phyloP scores from a whole-genome alignment of 2,797 vertebrate species.

The Pelobates cultripes region DNA sequence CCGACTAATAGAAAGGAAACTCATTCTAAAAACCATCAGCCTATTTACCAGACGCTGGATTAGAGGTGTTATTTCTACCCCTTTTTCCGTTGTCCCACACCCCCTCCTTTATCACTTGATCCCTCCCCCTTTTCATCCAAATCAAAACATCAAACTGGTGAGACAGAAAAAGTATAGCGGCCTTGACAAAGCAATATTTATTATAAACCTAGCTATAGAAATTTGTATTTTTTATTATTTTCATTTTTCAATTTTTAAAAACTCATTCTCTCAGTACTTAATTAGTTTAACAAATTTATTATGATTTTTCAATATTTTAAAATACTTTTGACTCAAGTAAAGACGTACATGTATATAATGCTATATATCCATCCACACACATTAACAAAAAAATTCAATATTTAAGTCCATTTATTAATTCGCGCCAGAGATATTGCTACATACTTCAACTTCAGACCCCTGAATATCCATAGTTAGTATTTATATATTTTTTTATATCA shows the following conservation, averaged over 20 bases:
- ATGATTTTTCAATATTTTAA: no score
- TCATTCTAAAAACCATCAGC: slow-evolving; percentile 82
- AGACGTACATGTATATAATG: no score
- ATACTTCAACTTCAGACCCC: no score
- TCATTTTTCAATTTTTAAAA: neutral
- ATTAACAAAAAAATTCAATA: neutral
- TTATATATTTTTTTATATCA: no score
- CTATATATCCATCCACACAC: neutral
- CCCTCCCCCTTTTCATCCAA: slow-evolving; percentile 60
- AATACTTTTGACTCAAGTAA: no score
- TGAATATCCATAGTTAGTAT: no score
- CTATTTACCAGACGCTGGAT: slow-evolving; percentile 83
- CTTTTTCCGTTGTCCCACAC: slow-evolving; percentile 73
- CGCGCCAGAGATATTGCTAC: no score
- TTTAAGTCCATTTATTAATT: neutral
- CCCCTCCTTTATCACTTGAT: slow-evolving; percentile 58
- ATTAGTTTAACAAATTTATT: no score
- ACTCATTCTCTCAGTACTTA: neutral
- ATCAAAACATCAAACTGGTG: slow-evolving; percentile 76
- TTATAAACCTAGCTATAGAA: no score
- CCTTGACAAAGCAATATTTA: neutral
- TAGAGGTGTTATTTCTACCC: slow-evolving; percentile 83
- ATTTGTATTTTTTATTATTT: neutral
- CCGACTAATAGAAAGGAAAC: slow-evolving; percentile 86
- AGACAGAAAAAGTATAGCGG: slow-evolving; percentile 63